Evolutionary conservation across 2,113 vertebrate genomes (phyloP).

Genomic region (Scomber japonicus): DNA sequence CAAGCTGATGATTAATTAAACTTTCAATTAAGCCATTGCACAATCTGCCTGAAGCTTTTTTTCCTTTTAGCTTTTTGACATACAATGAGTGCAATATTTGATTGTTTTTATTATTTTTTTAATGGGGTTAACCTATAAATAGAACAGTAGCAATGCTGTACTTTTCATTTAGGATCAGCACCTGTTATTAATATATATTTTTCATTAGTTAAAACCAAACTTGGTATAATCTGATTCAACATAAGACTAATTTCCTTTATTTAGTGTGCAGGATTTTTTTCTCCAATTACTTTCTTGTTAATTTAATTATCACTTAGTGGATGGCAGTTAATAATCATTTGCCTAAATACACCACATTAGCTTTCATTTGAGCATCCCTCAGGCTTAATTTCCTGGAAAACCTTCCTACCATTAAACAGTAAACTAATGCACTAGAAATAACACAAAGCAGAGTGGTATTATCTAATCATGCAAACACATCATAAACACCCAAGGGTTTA

Average conservation of each 20-base stretch:
- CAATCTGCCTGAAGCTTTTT: too few relatives aligned
- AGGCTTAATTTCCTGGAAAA: too few relatives aligned
- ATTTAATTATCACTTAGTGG: not conserved
- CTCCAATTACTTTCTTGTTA: not conserved
- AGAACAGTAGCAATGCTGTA: too few relatives aligned
- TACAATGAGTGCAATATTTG: too few relatives aligned
- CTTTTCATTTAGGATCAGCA: too few relatives aligned
- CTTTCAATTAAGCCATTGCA: too few relatives aligned
- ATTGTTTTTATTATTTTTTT: too few relatives aligned
- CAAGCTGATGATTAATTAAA: too few relatives aligned
- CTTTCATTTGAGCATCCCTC: not conserved
- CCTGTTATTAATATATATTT: too few relatives aligned
- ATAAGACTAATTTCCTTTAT: not conserved
- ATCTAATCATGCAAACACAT: slow-evolving; percentile 1
- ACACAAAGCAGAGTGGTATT: not conserved
- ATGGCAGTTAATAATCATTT: not conserved
- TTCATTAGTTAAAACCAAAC: not conserved
- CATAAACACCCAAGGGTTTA: not conserved
- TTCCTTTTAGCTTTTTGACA: too few relatives aligned
- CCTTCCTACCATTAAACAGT: not conserved
- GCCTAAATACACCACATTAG: not conserved
- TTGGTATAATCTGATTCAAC: not conserved
- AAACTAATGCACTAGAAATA: not conserved
- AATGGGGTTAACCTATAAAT: too few relatives aligned
- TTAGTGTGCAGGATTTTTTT: not conserved